These are phyloP conservation scores for Oreochromis tanganicae DNA, from an alignment of 2,113 vertebrate genomes.

Conservation along the genomic window DNA sequence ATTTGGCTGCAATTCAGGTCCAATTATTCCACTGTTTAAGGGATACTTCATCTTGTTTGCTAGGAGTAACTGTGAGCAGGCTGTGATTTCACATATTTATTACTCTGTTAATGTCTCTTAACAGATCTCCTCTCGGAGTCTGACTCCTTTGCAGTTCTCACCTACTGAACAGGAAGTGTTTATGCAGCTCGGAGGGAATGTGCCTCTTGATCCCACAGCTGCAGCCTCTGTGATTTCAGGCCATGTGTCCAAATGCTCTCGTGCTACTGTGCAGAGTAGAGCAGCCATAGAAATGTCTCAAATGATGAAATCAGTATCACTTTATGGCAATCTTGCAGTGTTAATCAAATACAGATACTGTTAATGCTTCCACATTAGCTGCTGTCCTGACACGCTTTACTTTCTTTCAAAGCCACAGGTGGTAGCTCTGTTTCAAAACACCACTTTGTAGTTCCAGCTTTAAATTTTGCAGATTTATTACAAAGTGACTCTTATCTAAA, in stretches of 20 bases:
- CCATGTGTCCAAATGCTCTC: slow-evolving; percentile 18
- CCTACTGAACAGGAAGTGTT: slow-evolving; percentile 48
- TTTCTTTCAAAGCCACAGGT: background rate
- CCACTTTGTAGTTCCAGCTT: background rate
- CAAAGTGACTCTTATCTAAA: slow-evolving; percentile 25
- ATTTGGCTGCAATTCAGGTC: background rate
- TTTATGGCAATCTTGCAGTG: background rate
- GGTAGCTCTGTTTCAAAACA: background rate
- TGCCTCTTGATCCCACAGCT: slow-evolving; percentile 42
- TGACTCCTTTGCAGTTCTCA: slow-evolving; percentile 17
- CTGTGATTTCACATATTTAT: background rate
- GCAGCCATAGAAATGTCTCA: background rate
- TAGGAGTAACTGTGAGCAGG: background rate
- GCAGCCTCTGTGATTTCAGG: slow-evolving; percentile 20
- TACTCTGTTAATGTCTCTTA: background rate
- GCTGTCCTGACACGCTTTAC: background rate
- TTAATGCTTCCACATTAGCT: background rate
- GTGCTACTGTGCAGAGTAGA: slow-evolving; percentile 5
- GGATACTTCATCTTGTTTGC: background rate
- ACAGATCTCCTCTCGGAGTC: background rate
- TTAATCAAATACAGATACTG: background rate
- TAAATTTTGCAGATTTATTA: slow-evolving; percentile 25
- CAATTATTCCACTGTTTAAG: background rate
- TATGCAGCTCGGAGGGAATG: slow-evolving; percentile 44
- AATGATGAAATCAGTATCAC: background rate